Evolutionary conservation across 2,888 invertebrate species (phyloP).

Genomic region (Copidosoma aretas): DNA sequence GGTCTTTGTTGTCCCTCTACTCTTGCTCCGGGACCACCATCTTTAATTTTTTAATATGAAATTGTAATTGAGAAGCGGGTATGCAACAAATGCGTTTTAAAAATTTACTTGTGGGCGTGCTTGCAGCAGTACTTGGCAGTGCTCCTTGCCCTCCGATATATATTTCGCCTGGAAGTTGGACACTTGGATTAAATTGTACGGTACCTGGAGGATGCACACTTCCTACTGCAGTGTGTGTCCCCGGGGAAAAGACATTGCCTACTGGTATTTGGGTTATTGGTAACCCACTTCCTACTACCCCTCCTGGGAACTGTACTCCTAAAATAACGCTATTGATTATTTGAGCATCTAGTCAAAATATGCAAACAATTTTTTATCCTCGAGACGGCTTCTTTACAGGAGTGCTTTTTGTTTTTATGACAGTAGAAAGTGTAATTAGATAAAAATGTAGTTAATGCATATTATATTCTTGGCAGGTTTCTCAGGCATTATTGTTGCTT

Average conservation of each 20-base stretch:
- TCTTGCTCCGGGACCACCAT: neutral
- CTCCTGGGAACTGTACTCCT: slow-evolving; percentile 25
- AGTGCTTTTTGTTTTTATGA: too few relatives aligned
- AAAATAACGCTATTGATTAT: slow-evolving; percentile 29
- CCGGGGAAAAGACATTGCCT: neutral
- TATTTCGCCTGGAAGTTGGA: neutral
- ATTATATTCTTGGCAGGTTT: too few relatives aligned
- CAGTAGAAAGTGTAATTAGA: too few relatives aligned
- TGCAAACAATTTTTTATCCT: too few relatives aligned
- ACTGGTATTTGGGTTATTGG: slow-evolving; percentile 11
- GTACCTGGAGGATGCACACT: neutral
- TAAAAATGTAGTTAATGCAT: too few relatives aligned
- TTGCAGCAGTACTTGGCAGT: neutral
- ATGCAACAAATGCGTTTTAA: neutral
- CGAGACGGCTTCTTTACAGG: too few relatives aligned
- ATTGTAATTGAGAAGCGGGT: too few relatives aligned
- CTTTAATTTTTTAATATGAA: neutral
- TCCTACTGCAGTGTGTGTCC: slow-evolving; percentile 15
- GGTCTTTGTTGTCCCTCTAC: slow-evolving; percentile 7
- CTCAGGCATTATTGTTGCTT: too few relatives aligned
- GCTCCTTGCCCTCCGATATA: neutral
- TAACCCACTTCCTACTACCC: slow-evolving; percentile 3
- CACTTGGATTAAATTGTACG: neutral
- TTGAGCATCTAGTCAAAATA: slow-evolving; percentile 34
- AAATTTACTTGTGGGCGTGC: neutral